Conservation (phyloP, 2,888 invertebrate species). For the Acleris cristana region DNA sequence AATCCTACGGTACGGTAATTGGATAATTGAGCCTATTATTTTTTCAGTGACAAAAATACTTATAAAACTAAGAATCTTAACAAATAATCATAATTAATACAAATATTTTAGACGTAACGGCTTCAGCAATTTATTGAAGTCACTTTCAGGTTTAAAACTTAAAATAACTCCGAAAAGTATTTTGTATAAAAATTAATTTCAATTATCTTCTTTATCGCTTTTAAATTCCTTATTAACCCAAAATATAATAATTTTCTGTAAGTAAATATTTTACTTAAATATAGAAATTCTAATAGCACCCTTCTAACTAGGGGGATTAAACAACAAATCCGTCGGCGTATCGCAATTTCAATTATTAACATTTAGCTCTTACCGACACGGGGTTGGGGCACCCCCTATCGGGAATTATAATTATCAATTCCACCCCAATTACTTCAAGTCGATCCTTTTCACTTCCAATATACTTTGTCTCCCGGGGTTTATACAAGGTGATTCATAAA, state of each 20-base stretch:
- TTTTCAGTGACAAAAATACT: too few species aligned
- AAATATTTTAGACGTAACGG: too few species aligned
- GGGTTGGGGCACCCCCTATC: slow-evolving; percentile 51
- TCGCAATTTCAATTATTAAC: slow-evolving; percentile 56
- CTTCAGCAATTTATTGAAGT: too few species aligned
- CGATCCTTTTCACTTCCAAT: slow-evolving; percentile 48
- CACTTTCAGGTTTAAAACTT: too few species aligned
- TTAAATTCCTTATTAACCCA: not conserved
- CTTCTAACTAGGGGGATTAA: slow-evolving; percentile 54
- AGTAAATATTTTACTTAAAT: slow-evolving; percentile 13
- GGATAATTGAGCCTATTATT: too few species aligned
- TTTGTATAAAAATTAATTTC: too few species aligned
- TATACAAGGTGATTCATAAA: slow-evolving; percentile 13
- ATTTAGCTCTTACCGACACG: slow-evolving; percentile 50
- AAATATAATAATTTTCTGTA: not conserved
- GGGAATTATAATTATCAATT: slow-evolving; percentile 62
- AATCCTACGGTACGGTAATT: too few species aligned
- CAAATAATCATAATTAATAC: too few species aligned
- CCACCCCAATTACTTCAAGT: slow-evolving; percentile 55
- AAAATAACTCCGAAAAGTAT: too few species aligned
- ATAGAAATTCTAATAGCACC: slow-evolving; percentile 39
- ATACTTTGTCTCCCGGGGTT: slow-evolving; percentile 40
- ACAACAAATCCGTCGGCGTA: slow-evolving; percentile 54
- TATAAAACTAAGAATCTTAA: too few species aligned
- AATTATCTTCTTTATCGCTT: too few species aligned